Conservation (phyloP, 2,797 vertebrate genomes). For the Sebastes oblongus region DNA sequence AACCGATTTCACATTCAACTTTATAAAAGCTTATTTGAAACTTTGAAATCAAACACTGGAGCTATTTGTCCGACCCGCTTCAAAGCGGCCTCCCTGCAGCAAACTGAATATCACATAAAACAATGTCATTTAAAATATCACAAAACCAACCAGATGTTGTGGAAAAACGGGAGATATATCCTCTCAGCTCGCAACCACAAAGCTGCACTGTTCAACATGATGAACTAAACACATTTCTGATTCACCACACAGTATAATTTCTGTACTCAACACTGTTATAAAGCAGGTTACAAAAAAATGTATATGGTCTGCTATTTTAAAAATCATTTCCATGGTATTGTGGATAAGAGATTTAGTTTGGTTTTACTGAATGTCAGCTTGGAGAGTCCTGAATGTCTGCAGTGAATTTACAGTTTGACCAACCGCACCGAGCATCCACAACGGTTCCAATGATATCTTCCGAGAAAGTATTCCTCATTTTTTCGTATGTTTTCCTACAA, state of each 20-base stretch:
- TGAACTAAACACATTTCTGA: constrained; percentile 22
- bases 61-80: background rate
- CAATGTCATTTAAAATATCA: constrained; percentile 21
- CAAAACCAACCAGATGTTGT: constrained; percentile 32
- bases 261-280: background rate
- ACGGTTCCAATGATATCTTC: no score
- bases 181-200: constrained; percentile 24
- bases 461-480: no score
- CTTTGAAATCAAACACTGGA: constrained; percentile 12
- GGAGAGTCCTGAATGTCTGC: background rate
- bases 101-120: constrained; percentile 16
- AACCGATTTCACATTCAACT: background rate
- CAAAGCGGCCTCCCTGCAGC: background rate
- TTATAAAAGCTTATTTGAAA: constrained; percentile 10
- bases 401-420: background rate
- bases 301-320: background rate
- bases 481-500: no score
- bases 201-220: constrained; percentile 12
- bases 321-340: background rate
- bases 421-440: background rate
- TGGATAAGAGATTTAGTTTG: background rate
- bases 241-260: background rate
- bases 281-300: background rate
- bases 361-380: background rate
- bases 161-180: constrained; percentile 18